Conservation (phyloP, 2,797 vertebrate genomes). For the Adrianichthys oophorus region DNA sequence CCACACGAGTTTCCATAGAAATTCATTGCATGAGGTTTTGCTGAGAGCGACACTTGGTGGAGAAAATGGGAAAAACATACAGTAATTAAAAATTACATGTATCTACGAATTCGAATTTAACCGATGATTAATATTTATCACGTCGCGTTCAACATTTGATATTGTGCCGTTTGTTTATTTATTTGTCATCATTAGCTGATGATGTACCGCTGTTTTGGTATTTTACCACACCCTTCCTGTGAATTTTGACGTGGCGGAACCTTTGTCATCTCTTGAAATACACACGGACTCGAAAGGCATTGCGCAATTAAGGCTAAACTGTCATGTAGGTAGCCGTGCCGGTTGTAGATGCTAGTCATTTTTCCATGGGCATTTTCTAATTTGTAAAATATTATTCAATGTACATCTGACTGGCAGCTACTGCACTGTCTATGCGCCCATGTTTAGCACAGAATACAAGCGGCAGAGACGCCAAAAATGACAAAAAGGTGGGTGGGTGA, state of each 20-base stretch:
- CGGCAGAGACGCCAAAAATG: constrained; percentile 54
- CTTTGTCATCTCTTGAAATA: too few relatives aligned
- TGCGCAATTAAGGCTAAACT: constrained; percentile 47
- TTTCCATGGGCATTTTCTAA: not conserved
- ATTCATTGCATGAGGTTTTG: not conserved
- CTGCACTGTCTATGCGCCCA: not conserved
- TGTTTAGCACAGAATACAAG: constrained; percentile 4
- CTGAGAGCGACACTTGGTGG: constrained; percentile 54
- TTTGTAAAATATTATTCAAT: not conserved
- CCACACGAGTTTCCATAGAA: too few relatives aligned
- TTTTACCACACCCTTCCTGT: too few relatives aligned
- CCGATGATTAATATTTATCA: too few relatives aligned
- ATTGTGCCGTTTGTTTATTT: too few relatives aligned
- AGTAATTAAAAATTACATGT: too few relatives aligned
- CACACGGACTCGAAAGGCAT: constrained; percentile 40
- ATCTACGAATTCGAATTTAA: too few relatives aligned
- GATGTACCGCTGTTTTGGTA: too few relatives aligned
- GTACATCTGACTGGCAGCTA: constrained; percentile 24
- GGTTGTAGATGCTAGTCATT: constrained; percentile 30
- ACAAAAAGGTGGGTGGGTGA: constrained; percentile 66
- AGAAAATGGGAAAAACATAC: not conserved
- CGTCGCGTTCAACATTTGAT: too few relatives aligned
- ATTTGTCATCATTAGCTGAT: too few relatives aligned
- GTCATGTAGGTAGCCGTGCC: constrained; percentile 38
- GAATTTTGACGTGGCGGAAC: not conserved